Conservation (phyloP, 2,888 invertebrate genomes). For the Bhutanitis thaidina region DNA sequence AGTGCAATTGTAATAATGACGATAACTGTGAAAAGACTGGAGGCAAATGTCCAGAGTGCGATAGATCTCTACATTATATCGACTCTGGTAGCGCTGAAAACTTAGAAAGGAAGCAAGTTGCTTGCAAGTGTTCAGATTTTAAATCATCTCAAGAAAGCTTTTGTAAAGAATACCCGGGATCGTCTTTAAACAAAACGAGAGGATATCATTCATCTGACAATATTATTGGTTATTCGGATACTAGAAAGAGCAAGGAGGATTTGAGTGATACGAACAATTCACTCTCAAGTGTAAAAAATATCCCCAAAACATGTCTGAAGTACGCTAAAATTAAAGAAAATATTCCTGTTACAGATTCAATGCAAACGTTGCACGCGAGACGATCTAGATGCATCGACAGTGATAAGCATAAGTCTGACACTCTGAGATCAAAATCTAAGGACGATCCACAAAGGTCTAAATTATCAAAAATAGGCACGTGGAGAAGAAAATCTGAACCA, state of each 20-base stretch:
- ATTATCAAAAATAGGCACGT: slow-evolving; percentile 80
- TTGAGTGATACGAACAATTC: slow-evolving; percentile 55
- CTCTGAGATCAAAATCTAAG: slow-evolving; percentile 70
- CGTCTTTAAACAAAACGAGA: slow-evolving; percentile 60
- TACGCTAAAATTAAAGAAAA: slow-evolving; percentile 76
- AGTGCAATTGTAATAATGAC: slow-evolving; percentile 51
- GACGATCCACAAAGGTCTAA: slow-evolving; percentile 73
- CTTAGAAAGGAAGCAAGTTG: slow-evolving; percentile 53
- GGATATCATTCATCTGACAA: slow-evolving; percentile 72
- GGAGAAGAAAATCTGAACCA: slow-evolving; percentile 87
- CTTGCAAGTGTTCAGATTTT: slow-evolving; percentile 67
- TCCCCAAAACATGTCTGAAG: slow-evolving; percentile 69
- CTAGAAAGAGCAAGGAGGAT: slow-evolving; percentile 57
- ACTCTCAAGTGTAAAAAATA: slow-evolving; percentile 50
- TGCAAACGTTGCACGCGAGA: slow-evolving; percentile 45
- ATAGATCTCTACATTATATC: slow-evolving; percentile 61
- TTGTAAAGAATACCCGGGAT: slow-evolving; percentile 54
- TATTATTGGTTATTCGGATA: slow-evolving; percentile 61
- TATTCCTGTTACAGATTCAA: slow-evolving; percentile 58
- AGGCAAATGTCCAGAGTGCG: slow-evolving; percentile 67
- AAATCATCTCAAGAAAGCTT: slow-evolving; percentile 73
- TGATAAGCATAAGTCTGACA: slow-evolving; percentile 61
- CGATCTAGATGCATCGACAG: slow-evolving; percentile 59
- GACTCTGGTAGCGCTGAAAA: slow-evolving; percentile 64
- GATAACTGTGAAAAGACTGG: slow-evolving; percentile 37